A percentile compares a stretch with the other conserved stretches of the same genome.
Evolutionary conservation across 2,888 invertebrate genomes (phyloP).

Genomic region (Leptinotarsa peninsularis): DNA sequence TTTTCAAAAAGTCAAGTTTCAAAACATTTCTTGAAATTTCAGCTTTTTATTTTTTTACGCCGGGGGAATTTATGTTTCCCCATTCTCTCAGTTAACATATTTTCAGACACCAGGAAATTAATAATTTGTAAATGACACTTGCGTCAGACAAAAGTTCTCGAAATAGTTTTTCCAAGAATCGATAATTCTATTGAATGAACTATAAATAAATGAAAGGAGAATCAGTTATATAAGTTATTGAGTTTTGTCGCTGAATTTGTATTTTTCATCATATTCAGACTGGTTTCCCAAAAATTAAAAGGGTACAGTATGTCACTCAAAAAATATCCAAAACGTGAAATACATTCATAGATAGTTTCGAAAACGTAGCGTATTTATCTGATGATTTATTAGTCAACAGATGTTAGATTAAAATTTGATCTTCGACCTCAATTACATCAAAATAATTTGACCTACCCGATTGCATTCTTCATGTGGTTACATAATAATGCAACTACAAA

Average conservation of each 20-base stretch:
- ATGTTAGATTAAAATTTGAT: constrained; percentile 2
- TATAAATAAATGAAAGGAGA: not conserved
- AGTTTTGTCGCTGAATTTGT: not conserved
- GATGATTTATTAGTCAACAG: not conserved
- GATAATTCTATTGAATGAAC: not conserved
- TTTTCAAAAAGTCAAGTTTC: too few relatives aligned
- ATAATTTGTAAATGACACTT: constrained; percentile 18
- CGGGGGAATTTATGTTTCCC: constrained; percentile 7
- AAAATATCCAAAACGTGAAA: too few relatives aligned
- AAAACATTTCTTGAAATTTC: too few relatives aligned
- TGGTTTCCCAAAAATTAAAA: not conserved
- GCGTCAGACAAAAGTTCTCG: constrained; percentile 23
- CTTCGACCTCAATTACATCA: constrained; percentile 14
- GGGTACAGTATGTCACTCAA: too few relatives aligned
- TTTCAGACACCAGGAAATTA: constrained; percentile 16
- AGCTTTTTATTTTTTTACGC: too few relatives aligned
- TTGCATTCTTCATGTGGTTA: constrained; percentile 15
- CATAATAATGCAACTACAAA: constrained; percentile 8
- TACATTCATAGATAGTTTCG: too few relatives aligned
- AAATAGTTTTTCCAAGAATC: constrained; percentile 15
- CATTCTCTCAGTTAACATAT: constrained; percentile 3
- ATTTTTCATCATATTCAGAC: not conserved
- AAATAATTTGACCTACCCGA: constrained; percentile 18
- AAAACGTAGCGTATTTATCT: not conserved
- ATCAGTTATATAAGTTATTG: not conserved